Conservation (phyloP, 2,888 invertebrate genomes). For the Neoscelio sp. region DNA sequence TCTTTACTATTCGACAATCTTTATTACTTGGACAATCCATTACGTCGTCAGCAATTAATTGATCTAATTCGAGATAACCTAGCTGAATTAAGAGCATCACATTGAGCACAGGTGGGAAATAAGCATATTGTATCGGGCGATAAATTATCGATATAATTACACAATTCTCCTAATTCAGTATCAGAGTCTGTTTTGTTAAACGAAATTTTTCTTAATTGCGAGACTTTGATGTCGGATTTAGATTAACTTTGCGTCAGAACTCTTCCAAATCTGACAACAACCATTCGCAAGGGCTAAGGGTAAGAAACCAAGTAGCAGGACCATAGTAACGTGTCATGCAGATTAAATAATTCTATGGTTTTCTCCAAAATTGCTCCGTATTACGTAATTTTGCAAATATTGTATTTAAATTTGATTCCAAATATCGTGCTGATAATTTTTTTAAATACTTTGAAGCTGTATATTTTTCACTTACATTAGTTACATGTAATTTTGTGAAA, state of each 20-base stretch:
- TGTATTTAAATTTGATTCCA: slow-evolving; percentile 63
- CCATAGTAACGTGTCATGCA: slow-evolving; percentile 71
- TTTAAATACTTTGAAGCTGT: slow-evolving; percentile 37
- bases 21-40: slow-evolving; percentile 50
- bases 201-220: background rate
- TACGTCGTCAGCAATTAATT: background rate
- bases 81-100: slow-evolving; percentile 6
- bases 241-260: slow-evolving; percentile 72
- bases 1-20: too few relatives aligned
- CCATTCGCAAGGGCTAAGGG: slow-evolving; percentile 70
- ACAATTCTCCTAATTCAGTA: background rate
- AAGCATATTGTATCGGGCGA: slow-evolving; percentile 11
- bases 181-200: background rate
- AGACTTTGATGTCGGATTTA: background rate
- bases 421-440: slow-evolving; percentile 45
- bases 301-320: slow-evolving; percentile 71
- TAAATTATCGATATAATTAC: slow-evolving; percentile 7
- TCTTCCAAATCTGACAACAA: slow-evolving; percentile 73
- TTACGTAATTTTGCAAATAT: slow-evolving; percentile 65
- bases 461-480: slow-evolving; percentile 48
- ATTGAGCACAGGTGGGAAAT: slow-evolving; percentile 4
- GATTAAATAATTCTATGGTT: slow-evolving; percentile 54
- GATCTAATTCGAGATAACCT: background rate
- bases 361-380: slow-evolving; percentile 67
- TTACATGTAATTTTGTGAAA: slow-evolving; percentile 63